Conservation (phyloP, 2,113 vertebrate genomes). For the Rhipidura dahli region DNA sequence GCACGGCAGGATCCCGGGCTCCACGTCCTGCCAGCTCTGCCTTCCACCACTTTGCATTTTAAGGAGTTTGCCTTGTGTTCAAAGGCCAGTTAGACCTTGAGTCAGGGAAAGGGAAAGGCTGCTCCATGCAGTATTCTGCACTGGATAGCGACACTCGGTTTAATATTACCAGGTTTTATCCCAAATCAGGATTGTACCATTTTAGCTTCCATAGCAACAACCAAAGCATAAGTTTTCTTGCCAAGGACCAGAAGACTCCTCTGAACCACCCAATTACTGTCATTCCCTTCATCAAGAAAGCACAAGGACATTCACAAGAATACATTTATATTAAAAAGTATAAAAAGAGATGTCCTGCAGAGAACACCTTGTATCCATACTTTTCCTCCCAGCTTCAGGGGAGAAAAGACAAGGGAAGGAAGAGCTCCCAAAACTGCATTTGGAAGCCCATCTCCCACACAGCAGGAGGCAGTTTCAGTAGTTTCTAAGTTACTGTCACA, state of each 20-base stretch:
- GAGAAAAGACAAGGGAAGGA: background rate
- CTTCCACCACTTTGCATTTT: background rate
- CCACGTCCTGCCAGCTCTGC: background rate
- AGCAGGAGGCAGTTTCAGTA: background rate
- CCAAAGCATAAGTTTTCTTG: background rate
- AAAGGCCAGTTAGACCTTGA: background rate
- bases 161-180: background rate
- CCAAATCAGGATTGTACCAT: background rate
- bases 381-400: background rate
- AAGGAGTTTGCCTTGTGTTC: background rate
- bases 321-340: background rate
- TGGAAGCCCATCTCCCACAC: background rate
- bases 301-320: background rate
- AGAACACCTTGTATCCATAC: background rate
- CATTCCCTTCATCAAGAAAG: background rate
- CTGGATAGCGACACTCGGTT: accelerated
- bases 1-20: background rate
- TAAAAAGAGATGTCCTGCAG: background rate
- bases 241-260: background rate
- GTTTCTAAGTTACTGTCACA: background rate
- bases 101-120: background rate
- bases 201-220: background rate
- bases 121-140: background rate
- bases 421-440: background rate
- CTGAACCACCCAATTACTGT: background rate